A percentile compares a stretch with the other conserved stretches of the same genome.
These are phyloP conservation scores for Drosophila baimaii DNA, from an alignment of 1,140 invertebrate species.

Conservation along the genomic window DNA sequence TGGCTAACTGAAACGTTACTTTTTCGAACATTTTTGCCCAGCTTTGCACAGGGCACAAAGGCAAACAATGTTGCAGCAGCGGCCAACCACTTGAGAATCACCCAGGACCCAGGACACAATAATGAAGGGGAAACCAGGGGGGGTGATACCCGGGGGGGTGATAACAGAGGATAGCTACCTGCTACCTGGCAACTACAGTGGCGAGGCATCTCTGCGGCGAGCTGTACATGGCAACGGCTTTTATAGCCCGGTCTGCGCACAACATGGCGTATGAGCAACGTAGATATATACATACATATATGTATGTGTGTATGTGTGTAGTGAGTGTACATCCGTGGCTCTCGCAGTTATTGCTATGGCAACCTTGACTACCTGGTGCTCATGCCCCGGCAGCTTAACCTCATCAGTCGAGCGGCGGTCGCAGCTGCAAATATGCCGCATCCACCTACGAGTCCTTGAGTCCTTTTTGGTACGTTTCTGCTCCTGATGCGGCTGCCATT, in stretches of 20 bases:
- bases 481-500: conserved; percentile 39
- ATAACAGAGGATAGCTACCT: conserved; percentile 9
- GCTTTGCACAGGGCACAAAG: conserved; percentile 23
- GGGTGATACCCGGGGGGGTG: background rate
- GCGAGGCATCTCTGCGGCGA: conserved; percentile 50
- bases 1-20: conserved; percentile 36
- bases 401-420: conserved; percentile 39
- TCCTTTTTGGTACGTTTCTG: conserved; percentile 47
- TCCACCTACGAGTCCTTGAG: conserved; percentile 65
- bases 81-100: conserved; percentile 37
- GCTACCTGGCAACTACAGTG: conserved; percentile 63
- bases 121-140: background rate
- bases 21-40: conserved; percentile 36
- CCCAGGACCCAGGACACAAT: conserved; percentile 26
- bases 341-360: conserved; percentile 76
- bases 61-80: conserved; percentile 44
- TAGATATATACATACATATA: background rate
- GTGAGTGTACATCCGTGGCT: conserved; percentile 22
- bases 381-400: conserved; percentile 71
- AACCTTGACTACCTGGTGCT: conserved; percentile 80
- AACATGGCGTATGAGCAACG: conserved; percentile 77
- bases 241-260: conserved; percentile 74
- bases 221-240: conserved; percentile 76
- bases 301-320: background rate
- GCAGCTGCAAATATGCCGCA: conserved; percentile 62